Evolutionary conservation across 2,888 invertebrate genomes (phyloP), one percentile per base, ranked within the genome.

Genomic region (Limnephilus lunatus): DNA sequence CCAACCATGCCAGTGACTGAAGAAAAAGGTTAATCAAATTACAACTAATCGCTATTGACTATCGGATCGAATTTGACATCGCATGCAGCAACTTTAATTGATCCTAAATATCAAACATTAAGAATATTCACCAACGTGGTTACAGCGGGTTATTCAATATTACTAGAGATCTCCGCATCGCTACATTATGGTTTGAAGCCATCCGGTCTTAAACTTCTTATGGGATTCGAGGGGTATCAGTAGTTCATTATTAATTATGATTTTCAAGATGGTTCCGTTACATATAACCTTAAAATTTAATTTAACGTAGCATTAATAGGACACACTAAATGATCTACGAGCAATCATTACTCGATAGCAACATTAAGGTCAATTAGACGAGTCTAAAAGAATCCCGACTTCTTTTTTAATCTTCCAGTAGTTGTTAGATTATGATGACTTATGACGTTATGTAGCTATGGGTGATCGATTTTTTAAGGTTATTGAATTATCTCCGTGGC

Each of bases 11-110:
- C 35, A 25, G 25, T 12, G 35, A 9, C 83, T 35, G 83, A 39
- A 83, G 83, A 83, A 39, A 32, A 83, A 83, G 39, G 90, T 39
- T 30, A 53, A 82, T 81, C 44, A 53, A 83, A 90, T 81, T 90
- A 68, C n/a, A 68, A n/a, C 25, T 68, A 68, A 90, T 90, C 31
- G 83, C 90, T 19, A 44, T 82, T 48, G 30, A 82, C 44, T 81
- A 90, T 83, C 90, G 82, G 81, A 82, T 89, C 68, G 30, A 39
- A 90, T 90, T 90, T 90, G 90, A 90, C 90, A 90, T 90, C 82
- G 90, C 90, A 90, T 90, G 90, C 48, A n/a, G 48, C 19, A 83
- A 39, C 35, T 83, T 83, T 83, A 83, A 83, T 83, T 83, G 83
- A 83, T 83, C 35, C 83, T 35, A 35, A 35, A 39, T 83, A 83